Base-by-base conservation (phyloP, 2,113 vertebrate genomes). In the Accipiter cooperii region DNA sequence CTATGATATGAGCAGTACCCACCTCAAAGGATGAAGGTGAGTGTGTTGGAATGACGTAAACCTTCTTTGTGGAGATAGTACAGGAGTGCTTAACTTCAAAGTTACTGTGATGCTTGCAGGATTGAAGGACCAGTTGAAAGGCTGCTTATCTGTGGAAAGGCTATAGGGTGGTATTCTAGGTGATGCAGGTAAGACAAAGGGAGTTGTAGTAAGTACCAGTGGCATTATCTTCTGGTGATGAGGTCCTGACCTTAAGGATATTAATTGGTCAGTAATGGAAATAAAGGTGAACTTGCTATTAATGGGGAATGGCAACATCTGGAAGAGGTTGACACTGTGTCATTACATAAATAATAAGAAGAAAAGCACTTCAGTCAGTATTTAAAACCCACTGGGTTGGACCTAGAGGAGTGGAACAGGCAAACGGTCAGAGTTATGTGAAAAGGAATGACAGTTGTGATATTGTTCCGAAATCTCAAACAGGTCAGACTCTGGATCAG, bases 61-160 rank as follows among this genome's bases (percentile, higher is more conserved):
- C 25, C 6, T 82, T 74, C 60, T 36, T 51, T 63, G 46, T 75
- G 63, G 36, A 38, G 8, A 38, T 8, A 28, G 63, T 21, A 57
- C 14, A 69, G 44, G n/a, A 44, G 25, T 5, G 5, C 19, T 42
- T 82, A 52, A 58, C 38, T 89, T 82, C 31, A 42, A 6, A 47
- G 10, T 31, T 57, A 44, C 0, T 6, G 28, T 2, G 4, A 24
- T 89, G 36, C 58, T 77, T 0, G 0, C 13, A 42, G 52, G 22
- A 51, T 14, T 36, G 36, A 60, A 68, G 47, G 25, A 47, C 51
- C 0, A 0, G 6, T 42, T 55, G 51, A 3, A 4, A 36, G 25
- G 22, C 21, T 58, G 26, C 16, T 16, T 79, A 2, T 46, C 47
- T 47, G 24, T 68, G 65, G 26, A 58, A 36, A 13, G 22, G 26